A percentile compares a stretch with the other conserved stretches of the same genome.
phyloP scores from a whole-genome alignment of 2,888 invertebrate species.

The Drosophila hamatofila region DNA sequence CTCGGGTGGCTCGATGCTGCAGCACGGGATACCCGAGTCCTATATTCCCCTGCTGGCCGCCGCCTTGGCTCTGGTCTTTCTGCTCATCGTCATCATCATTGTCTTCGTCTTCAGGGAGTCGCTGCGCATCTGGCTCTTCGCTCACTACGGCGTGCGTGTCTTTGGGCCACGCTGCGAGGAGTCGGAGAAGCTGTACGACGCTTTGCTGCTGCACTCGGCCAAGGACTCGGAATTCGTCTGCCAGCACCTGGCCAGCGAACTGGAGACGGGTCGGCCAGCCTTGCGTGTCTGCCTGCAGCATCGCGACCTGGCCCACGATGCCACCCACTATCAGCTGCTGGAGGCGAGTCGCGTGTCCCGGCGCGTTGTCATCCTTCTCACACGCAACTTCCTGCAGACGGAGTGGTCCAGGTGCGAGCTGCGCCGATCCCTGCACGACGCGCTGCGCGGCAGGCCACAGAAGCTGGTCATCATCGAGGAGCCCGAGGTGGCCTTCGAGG shows the following conservation, averaged over 20 bases:
- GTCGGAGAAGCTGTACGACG: conserved; percentile 94
- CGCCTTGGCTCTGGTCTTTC: conserved; percentile 91
- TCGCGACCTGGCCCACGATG: conserved; percentile 92
- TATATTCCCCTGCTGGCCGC: conserved; percentile 94
- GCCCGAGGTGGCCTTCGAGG: conserved; percentile 92
- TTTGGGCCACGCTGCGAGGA: conserved; percentile 92
- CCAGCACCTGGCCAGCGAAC: conserved; percentile 92
- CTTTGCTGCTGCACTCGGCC: conserved; percentile 96
- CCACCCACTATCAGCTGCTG: conserved; percentile 87
- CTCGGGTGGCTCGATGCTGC: conserved; percentile 91
- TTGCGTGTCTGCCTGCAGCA: conserved; percentile 95
- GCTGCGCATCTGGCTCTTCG: conserved; percentile 93
- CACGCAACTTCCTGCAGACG: conserved; percentile 95
- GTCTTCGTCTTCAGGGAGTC: conserved; percentile 94
- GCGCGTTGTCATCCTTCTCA: conserved; percentile 93
- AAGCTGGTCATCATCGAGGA: conserved; percentile 96
- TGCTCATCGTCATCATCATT: conserved; percentile 91
- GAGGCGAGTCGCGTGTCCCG: conserved; percentile 95
- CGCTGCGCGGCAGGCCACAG: conserved; percentile 93
- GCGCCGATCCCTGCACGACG: conserved; percentile 95
- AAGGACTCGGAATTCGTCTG: conserved; percentile 96
- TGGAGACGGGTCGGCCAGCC: conserved; percentile 91
- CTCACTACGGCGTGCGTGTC: conserved; percentile 93
- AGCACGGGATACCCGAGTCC: conserved; percentile 92
- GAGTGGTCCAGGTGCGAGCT: conserved; percentile 97